phyloP scores from a whole-genome alignment of 2,888 invertebrate species.

The Euclidia mi region DNA sequence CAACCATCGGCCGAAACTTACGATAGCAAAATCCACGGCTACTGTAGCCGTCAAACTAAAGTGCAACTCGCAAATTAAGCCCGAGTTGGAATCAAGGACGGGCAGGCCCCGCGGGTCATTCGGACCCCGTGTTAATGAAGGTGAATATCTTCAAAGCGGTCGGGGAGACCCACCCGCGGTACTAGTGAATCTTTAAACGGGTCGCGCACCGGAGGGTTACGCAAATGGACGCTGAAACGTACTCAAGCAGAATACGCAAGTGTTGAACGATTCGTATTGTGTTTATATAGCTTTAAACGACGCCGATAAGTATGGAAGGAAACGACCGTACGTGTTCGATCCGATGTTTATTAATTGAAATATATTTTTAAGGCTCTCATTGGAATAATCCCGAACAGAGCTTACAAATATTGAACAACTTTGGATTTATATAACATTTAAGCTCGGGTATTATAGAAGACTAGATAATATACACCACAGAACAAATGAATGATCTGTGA shows the following conservation, averaged over 20 bases:
- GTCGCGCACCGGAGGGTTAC: conserved; percentile 66
- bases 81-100: conserved; percentile 49
- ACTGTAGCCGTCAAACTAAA: conserved; percentile 31
- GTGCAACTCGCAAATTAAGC: conserved; percentile 50
- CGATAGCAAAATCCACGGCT: conserved; percentile 4
- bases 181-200: conserved; percentile 86
- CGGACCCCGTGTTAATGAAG: conserved; percentile 85
- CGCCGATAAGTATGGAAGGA: neutral
- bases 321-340: conserved; percentile 1
- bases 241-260: conserved; percentile 60
- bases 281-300: conserved; percentile 24
- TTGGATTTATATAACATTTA: too few relatives aligned
- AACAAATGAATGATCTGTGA: too few relatives aligned
- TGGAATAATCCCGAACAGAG: too few relatives aligned
- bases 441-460: too few relatives aligned
- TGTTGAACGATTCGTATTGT: conserved; percentile 45
- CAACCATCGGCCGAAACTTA: conserved; percentile 7
- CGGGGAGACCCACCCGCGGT: conserved; percentile 79
- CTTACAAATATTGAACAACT: too few relatives aligned
- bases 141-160: conserved; percentile 87
- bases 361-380: too few relatives aligned
- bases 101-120: conserved; percentile 73
- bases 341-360: too few relatives aligned
- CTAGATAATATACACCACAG: too few relatives aligned
- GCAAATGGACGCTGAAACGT: conserved; percentile 71